Percentiles rank a stretch among this genome's conserved stretches.
Conservation (phyloP, 2,888 invertebrate genomes). For the Acleris laterana region DNA sequence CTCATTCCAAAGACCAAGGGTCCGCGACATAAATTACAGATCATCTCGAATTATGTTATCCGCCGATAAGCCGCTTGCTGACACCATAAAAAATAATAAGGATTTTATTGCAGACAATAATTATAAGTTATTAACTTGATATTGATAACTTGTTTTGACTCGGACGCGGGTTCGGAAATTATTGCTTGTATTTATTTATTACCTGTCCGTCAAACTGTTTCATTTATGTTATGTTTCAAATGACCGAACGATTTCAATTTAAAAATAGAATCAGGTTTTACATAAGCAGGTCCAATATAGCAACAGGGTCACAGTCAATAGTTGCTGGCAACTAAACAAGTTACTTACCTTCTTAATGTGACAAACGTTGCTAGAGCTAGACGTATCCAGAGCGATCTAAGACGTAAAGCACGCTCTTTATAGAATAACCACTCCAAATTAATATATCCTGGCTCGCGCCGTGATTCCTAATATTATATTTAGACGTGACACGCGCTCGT, state of each 20-base stretch:
- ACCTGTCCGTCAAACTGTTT: constrained; percentile 30
- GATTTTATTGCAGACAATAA: constrained; percentile 20
- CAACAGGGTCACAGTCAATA: neutral
- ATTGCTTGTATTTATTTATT: constrained; percentile 38
- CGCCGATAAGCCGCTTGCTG: constrained; percentile 40
- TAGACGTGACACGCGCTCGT: constrained; percentile 84
- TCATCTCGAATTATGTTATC: constrained; percentile 52
- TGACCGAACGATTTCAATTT: neutral
- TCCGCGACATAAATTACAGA: constrained; percentile 59
- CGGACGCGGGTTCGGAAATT: constrained; percentile 20
- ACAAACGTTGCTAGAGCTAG: constrained; percentile 7
- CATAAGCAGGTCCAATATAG: too few species aligned
- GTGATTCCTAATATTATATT: constrained; percentile 85
- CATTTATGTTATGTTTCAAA: neutral
- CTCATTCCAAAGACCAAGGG: constrained; percentile 69
- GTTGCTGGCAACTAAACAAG: neutral
- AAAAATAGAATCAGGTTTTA: neutral
- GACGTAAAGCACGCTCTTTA: constrained; percentile 63
- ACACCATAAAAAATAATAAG: constrained; percentile 36
- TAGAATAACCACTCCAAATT: constrained; percentile 78
- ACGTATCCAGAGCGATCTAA: constrained; percentile 48
- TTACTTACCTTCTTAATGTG: neutral
- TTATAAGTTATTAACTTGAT: constrained; percentile 29
- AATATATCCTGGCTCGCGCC: constrained; percentile 85
- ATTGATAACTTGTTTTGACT: constrained; percentile 35